Conservation (phyloP, 2,888 invertebrate genomes). For the Gymnosoma rotundatum region DNA sequence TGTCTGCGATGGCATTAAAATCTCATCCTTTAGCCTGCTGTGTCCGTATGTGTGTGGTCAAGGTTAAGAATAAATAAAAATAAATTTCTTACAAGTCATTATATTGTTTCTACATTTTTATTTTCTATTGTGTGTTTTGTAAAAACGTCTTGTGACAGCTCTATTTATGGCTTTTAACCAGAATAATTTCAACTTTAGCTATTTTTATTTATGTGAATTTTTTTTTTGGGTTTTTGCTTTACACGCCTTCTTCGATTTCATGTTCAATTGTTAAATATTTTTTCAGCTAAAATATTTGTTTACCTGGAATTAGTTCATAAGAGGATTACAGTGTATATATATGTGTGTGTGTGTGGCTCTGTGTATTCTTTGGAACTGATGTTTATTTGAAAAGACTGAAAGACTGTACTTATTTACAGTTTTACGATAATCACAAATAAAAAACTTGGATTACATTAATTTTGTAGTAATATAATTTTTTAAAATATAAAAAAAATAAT, state of each 20-base stretch:
- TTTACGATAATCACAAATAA: too few species aligned
- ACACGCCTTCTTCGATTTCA: conserved; percentile 48
- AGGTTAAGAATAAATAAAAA: conserved; percentile 40
- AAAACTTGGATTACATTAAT: too few species aligned
- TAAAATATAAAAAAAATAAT: too few species aligned
- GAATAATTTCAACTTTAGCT: conserved; percentile 53
- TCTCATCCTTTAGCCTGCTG: not conserved
- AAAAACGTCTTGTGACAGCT: conserved; percentile 56
- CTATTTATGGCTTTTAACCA: conserved; percentile 55
- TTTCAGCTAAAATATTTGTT: not conserved
- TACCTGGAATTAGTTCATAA: conserved; percentile 38
- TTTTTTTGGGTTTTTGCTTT: conserved; percentile 40
- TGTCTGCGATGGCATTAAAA: not conserved
- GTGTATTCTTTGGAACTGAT: too few species aligned
- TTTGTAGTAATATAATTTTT: too few species aligned
- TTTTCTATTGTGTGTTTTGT: conserved; percentile 13
- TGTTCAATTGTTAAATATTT: not conserved
- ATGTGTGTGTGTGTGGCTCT: not conserved
- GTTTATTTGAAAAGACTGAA: too few species aligned
- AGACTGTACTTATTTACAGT: too few species aligned
- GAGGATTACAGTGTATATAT: not conserved
- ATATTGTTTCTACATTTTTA: conserved; percentile 25
- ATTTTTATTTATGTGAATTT: conserved; percentile 26
- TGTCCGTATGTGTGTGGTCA: conserved; percentile 49
- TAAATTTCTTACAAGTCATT: conserved; percentile 54